Evolutionary conservation across 2,113 vertebrate species (phyloP).

Genomic region (Anolis sagrei): DNA sequence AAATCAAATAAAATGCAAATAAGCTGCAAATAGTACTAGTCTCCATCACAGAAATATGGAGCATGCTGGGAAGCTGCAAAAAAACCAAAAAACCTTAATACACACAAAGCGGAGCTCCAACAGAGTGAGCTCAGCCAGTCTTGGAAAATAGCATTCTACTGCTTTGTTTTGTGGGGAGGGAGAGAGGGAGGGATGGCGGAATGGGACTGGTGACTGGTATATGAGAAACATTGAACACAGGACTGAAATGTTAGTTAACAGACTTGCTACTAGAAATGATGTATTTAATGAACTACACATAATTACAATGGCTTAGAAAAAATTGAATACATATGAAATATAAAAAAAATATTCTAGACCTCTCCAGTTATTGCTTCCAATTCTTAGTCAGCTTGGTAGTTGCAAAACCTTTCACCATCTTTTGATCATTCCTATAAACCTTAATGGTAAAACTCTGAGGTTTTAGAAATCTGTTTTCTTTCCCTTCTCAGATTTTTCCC

Average conservation of each 20-base stretch:
- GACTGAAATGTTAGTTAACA: neutral
- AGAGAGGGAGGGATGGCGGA: neutral
- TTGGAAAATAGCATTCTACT: constrained; percentile 7
- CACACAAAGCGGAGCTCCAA: constrained; percentile 14
- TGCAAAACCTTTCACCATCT: neutral
- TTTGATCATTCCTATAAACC: neutral
- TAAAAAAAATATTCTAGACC: constrained; percentile 33
- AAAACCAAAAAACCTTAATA: constrained; percentile 6
- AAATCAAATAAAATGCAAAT: neutral
- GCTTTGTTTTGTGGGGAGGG: neutral
- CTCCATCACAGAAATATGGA: neutral
- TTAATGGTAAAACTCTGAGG: neutral
- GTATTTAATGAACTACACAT: constrained; percentile 21
- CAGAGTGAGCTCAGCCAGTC: neutral
- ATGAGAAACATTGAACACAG: constrained; percentile 22
- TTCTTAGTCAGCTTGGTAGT: neutral
- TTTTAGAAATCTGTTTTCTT: constrained; percentile 12
- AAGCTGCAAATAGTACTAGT: neutral
- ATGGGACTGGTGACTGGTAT: neutral
- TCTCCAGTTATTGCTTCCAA: constrained; percentile 6
- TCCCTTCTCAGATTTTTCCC: neutral
- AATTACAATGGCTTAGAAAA: neutral
- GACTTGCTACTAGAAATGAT: neutral
- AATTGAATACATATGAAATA: neutral
- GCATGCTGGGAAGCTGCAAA: neutral